A percentile compares a stretch with the other conserved stretches of the same genome.
phyloP scores from a whole-genome alignment of 2,888 invertebrate genomes.

The Heteromyza rotundicornis region DNA sequence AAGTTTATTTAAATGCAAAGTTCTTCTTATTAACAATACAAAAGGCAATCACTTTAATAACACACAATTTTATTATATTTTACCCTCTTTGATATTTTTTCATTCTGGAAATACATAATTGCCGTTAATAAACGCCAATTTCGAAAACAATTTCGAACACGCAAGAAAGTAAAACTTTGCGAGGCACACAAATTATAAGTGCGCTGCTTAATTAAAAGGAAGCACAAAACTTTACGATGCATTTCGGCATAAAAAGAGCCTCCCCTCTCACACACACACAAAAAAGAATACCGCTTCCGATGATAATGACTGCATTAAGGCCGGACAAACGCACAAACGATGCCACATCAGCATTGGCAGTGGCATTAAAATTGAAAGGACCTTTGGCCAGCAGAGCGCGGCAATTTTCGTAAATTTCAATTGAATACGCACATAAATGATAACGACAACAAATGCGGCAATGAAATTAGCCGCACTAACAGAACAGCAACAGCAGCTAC shows the following conservation, averaged over 20 bases:
- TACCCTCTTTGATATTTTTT: too few species aligned
- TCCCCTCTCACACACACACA: too few species aligned
- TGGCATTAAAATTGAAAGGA: background rate
- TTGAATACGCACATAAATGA: background rate
- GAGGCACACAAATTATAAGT: background rate
- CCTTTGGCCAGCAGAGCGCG: background rate
- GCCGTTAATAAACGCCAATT: too few species aligned
- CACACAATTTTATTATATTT: too few species aligned
- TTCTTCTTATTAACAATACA: too few species aligned
- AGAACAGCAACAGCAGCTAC: slow-evolving; percentile 34
- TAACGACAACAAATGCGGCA: background rate
- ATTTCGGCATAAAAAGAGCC: background rate
- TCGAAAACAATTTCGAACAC: too few species aligned
- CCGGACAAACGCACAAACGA: background rate
- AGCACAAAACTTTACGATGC: slow-evolving; percentile 1
- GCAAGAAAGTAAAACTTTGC: too few species aligned
- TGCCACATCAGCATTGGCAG: too few species aligned
- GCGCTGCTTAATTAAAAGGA: slow-evolving; percentile 2
- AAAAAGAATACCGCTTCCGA: background rate
- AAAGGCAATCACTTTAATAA: too few species aligned
- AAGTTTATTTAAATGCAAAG: too few species aligned
- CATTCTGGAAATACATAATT: too few species aligned
- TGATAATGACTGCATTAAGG: background rate
- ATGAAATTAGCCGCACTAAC: background rate
- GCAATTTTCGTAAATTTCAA: background rate